phyloP scores from a whole-genome alignment of 2,888 invertebrate species.

The Cheilosia vulpina region DNA sequence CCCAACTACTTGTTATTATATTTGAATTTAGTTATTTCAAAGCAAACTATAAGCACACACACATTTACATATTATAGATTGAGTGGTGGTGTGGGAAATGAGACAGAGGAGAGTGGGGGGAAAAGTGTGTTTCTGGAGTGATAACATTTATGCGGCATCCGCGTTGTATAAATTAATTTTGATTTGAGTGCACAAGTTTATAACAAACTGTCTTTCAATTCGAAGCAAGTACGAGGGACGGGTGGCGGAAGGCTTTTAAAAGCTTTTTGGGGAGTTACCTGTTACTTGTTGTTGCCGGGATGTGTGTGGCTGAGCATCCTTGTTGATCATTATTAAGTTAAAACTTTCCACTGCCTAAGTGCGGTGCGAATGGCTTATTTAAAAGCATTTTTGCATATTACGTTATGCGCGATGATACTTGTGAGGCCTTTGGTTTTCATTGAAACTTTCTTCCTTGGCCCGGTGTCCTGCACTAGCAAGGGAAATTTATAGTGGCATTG shows the following conservation, averaged over 20 bases:
- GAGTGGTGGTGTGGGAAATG: not conserved
- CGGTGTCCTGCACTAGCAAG: conserved; percentile 1
- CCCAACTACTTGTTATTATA: conserved; percentile 43
- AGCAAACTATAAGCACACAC: conserved; percentile 4
- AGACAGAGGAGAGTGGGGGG: not conserved
- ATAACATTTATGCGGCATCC: conserved; percentile 60
- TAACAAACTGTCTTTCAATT: conserved; percentile 32
- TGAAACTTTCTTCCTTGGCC: conserved; percentile 37
- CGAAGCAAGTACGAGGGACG: not conserved
- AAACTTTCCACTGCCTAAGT: conserved; percentile 24
- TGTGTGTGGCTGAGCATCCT: conserved; percentile 2
- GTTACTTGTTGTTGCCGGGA: conserved; percentile 30
- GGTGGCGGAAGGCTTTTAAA: not conserved
- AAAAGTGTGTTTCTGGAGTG: conserved; percentile 38
- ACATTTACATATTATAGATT: not conserved
- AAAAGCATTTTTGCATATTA: conserved; percentile 9
- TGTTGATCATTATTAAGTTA: conserved; percentile 54
- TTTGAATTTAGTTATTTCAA: conserved; percentile 66
- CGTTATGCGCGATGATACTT: not conserved
- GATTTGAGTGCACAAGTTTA: conserved; percentile 56
- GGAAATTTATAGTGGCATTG: not conserved
- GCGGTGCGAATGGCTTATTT: conserved; percentile 12
- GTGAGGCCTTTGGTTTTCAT: conserved; percentile 21
- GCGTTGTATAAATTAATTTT: conserved; percentile 66
- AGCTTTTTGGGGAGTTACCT: conserved; percentile 45